Conservation (phyloP, 2,113 vertebrate genomes). For the Megaceryle maxima region DNA sequence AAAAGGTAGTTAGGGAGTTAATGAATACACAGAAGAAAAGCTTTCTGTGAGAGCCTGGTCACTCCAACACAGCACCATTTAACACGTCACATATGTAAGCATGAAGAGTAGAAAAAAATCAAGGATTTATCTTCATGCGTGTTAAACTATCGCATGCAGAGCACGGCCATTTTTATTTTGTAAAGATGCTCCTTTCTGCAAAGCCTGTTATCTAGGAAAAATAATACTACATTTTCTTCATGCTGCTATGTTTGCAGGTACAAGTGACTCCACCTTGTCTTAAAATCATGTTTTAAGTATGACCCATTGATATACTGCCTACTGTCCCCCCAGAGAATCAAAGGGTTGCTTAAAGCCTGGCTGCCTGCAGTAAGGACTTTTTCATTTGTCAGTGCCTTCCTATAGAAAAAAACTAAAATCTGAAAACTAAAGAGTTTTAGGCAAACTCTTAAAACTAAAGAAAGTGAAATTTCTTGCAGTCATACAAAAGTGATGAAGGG, state of each 20-base stretch:
- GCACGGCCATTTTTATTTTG: neutral
- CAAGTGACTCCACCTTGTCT: neutral
- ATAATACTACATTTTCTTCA: neutral
- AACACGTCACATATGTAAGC: fast-evolving
- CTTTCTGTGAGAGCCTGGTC: neutral
- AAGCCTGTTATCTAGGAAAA: neutral
- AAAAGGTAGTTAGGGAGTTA: neutral
- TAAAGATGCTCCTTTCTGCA: neutral
- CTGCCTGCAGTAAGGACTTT: neutral
- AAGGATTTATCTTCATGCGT: neutral
- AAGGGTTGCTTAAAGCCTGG: neutral
- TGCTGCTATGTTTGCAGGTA: neutral
- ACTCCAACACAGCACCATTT: neutral
- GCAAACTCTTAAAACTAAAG: neutral
- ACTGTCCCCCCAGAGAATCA: neutral
- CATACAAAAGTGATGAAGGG: neutral
- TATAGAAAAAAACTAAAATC: neutral
- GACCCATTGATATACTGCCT: neutral
- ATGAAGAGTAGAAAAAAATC: neutral
- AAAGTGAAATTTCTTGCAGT: neutral
- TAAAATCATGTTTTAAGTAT: neutral
- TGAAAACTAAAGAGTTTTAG: neutral
- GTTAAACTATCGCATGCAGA: neutral
- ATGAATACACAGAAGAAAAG: neutral
- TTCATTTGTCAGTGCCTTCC: neutral